Evolutionary conservation across 2,113 vertebrate species (phyloP).

Genomic region (Lamprologus ornatipinnis): DNA sequence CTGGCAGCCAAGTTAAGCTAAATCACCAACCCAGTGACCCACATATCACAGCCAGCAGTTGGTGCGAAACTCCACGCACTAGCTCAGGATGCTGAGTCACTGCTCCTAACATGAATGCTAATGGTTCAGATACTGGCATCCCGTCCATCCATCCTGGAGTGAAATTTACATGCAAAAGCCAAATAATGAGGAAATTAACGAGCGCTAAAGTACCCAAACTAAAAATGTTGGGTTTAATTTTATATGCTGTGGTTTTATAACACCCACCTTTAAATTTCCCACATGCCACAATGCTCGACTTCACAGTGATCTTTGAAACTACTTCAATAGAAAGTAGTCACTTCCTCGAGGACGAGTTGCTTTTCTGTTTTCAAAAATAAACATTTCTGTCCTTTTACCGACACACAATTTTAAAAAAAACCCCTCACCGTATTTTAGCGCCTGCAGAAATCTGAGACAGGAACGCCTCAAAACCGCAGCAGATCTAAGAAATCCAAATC

Average conservation of each 20-base stretch:
- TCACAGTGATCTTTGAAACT: background rate
- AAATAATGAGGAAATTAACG: background rate
- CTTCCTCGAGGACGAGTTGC: background rate
- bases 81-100: background rate
- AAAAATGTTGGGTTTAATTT: background rate
- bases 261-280: background rate
- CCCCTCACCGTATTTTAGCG: background rate
- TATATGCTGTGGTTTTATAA: background rate
- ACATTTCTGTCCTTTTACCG: background rate
- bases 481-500: background rate
- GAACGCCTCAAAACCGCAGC: background rate
- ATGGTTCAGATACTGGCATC: slow-evolving; percentile 3
- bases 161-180: background rate
- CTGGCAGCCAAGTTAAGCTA: slow-evolving; percentile 5
- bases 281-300: background rate
- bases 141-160: background rate
- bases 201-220: background rate
- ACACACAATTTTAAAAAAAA: background rate
- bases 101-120: background rate
- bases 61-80: background rate
- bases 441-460: background rate
- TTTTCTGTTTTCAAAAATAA: background rate
- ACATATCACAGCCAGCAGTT: slow-evolving; percentile 32
- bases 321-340: background rate
- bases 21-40: slow-evolving; percentile 54